phyloP scores from a whole-genome alignment of 2,797 vertebrate species.

The Cebuella pygmaea region DNA sequence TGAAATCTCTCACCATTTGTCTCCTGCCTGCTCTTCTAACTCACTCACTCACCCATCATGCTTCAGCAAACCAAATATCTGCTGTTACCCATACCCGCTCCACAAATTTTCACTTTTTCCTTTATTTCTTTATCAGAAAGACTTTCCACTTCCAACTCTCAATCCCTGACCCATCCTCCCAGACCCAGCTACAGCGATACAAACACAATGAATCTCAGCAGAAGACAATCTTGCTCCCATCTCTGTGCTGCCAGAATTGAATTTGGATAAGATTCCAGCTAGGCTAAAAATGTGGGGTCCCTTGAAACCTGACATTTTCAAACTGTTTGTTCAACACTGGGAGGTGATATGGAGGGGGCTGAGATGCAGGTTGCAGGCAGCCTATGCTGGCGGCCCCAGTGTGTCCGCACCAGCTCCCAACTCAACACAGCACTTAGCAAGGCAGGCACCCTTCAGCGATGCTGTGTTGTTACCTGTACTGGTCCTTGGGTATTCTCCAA shows the following conservation, averaged over 20 bases:
- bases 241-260: not conserved
- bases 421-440: not conserved
- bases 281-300: not conserved
- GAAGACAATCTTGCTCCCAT: not conserved
- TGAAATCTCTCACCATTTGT: not conserved
- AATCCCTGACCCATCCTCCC: not conserved
- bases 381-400: not conserved
- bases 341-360: not conserved
- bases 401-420: not conserved
- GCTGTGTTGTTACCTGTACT: rapidly evolving
- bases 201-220: not conserved
- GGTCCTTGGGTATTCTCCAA: not conserved
- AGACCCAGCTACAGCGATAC: too few relatives aligned
- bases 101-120: not conserved
- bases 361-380: not conserved
- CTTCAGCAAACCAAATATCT: not conserved
- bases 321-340: not conserved
- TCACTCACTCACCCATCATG: not conserved
- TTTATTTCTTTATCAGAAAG: not conserved
- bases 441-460: rapidly evolving
- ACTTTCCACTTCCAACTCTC: not conserved
- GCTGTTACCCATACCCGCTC: rapidly evolving
- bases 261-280: not conserved
- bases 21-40: not conserved
- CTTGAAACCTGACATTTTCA: not conserved